These are phyloP conservation scores for Lepidurus packardi DNA, from an alignment of 1,140 invertebrate genomes.

Conservation along the genomic window DNA sequence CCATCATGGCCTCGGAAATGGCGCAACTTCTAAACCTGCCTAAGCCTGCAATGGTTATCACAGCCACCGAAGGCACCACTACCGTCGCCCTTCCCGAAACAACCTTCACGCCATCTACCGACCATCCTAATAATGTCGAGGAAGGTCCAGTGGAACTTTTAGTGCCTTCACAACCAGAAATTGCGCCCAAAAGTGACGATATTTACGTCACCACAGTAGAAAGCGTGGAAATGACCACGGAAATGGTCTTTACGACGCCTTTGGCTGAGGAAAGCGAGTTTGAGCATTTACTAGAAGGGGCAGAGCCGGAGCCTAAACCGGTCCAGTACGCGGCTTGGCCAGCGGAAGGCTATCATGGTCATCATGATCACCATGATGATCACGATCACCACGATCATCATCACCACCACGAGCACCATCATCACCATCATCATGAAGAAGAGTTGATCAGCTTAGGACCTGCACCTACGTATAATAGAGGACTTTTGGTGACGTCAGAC, in stretches of 20 bases:
- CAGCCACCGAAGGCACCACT: background rate
- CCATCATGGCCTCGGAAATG: slow-evolving; percentile 33
- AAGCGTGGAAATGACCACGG: background rate
- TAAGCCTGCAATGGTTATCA: background rate
- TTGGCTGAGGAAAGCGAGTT: background rate
- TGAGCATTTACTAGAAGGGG: background rate
- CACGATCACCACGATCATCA: slow-evolving; percentile 26
- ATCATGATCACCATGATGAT: slow-evolving; percentile 24
- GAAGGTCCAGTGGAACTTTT: background rate
- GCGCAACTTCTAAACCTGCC: background rate
- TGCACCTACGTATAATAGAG: slow-evolving; percentile 26
- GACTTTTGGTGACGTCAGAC: slow-evolving; percentile 28
- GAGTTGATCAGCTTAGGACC: background rate
- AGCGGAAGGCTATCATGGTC: background rate
- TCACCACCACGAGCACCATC: slow-evolving; percentile 28
- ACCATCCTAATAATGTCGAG: background rate
- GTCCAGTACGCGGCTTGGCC: background rate
- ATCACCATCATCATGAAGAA: slow-evolving; percentile 27
- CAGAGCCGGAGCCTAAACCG: background rate
- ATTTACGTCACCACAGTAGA: background rate
- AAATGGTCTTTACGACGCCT: background rate
- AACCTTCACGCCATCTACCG: background rate
- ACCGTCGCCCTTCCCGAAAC: background rate
- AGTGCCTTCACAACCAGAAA: background rate
- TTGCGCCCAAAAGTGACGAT: background rate